Conservation (phyloP, 2,113 vertebrate genomes). For the Corapipo altera region DNA sequence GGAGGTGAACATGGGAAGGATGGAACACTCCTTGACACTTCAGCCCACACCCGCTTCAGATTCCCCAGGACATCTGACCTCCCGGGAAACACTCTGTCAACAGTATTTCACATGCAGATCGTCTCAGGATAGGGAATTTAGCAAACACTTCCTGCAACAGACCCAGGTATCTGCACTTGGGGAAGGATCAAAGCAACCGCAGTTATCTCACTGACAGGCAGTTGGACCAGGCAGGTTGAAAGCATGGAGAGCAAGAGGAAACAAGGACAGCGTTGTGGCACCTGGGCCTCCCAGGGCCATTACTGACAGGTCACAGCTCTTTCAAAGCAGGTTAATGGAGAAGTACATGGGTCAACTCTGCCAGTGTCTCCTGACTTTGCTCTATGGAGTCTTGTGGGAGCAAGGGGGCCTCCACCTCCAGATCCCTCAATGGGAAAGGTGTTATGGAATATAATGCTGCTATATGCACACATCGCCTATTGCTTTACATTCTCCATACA, state of each 20-base stretch:
- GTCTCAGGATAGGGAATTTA: neutral
- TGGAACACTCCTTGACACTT: neutral
- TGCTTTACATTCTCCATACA: neutral
- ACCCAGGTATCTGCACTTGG: neutral
- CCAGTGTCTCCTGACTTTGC: neutral
- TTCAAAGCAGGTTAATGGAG: neutral
- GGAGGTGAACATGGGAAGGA: neutral
- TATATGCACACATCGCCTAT: neutral
- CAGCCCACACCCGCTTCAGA: neutral
- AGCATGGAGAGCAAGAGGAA: neutral
- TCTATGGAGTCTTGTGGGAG: neutral
- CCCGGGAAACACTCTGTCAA: neutral
- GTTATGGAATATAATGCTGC: neutral
- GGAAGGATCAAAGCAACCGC: neutral
- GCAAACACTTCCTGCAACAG: neutral
- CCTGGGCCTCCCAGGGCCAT: neutral
- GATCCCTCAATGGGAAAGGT: neutral
- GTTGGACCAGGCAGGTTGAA: neutral
- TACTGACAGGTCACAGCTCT: neutral
- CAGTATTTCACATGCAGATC: neutral
- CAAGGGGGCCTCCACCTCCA: neutral
- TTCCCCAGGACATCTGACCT: neutral
- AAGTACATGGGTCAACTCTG: neutral
- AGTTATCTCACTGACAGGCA: neutral
- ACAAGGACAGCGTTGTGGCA: neutral